Base-by-base conservation (phyloP, 2,113 vertebrate species). In the Hyla sarda region DNA sequence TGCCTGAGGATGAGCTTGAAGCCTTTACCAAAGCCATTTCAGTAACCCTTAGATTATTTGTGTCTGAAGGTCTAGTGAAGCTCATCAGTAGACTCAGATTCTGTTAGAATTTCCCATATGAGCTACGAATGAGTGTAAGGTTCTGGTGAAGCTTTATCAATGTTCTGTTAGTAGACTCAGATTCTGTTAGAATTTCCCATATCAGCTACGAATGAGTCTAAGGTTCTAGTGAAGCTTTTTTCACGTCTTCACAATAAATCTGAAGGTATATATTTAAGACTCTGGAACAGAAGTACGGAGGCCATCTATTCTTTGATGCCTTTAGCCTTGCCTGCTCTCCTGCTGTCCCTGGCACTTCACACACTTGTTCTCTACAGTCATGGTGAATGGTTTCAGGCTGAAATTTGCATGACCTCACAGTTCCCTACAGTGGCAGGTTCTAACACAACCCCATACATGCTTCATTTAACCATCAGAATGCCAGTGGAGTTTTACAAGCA, bases 321-420 rank as follows among this genome's bases (percentile, higher is more conserved):
- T 77, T 77, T 54, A 34, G 17, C 78, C 37, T 45, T 19, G 78
- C 56, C 23, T 25, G 52, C 56, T 8, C 60, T 65, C 37, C 56
- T 90, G 90, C 92, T 93, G 89, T 91, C 89, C 88, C 93, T 93
- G 92, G 91, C 90, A 93, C 91, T 90, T 88, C 82, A 87, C 87
- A 91, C 86, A 90, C 60, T 91, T 87, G 84, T 90, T 83, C 82
- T 90, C 9, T 81, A 80, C 47, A 91, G 88, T 87, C 80, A 87
- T 45, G 9, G 79, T 89, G 85, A 82, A 90, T 93, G 88, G 88
- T 80, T 82, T 90, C 88, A 88, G 89, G 86, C 88, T 88, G 82
- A 88, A 88, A 91, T 92, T 90, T 90, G 67, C 56, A 83, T 88
- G 82, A 0, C 41, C 90, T 52, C 83, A 82, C 0, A 77, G 91